These are phyloP conservation scores for Andrena dorsata DNA, from an alignment of 2,888 invertebrate species.

Conservation along the genomic window DNA sequence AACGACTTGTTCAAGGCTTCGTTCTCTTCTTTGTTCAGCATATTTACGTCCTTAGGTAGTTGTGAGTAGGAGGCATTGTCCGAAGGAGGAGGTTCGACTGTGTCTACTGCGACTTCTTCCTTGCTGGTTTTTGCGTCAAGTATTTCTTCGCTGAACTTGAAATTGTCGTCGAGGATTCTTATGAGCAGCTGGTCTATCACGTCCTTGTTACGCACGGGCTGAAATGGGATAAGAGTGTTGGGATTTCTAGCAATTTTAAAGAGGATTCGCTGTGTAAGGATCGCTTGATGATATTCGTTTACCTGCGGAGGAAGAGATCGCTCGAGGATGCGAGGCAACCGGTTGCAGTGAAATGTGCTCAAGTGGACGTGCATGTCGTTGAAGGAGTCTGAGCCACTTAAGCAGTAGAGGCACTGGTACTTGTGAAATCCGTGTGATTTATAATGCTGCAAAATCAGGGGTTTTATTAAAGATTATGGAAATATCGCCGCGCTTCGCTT, in stretches of 20 bases:
- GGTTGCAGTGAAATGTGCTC: slow-evolving; percentile 83
- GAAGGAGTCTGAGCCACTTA: slow-evolving; percentile 81
- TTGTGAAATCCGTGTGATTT: slow-evolving; percentile 83
- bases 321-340: slow-evolving; percentile 81
- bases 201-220: slow-evolving; percentile 73
- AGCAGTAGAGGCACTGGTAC: slow-evolving; percentile 86
- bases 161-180: slow-evolving; percentile 73
- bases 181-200: slow-evolving; percentile 79
- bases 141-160: slow-evolving; percentile 13
- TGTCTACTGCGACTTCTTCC: background rate
- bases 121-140: slow-evolving; percentile 15
- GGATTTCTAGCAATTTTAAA: too few relatives aligned
- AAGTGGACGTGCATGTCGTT: slow-evolving; percentile 86
- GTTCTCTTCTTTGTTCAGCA: slow-evolving; percentile 35
- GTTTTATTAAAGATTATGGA: background rate
- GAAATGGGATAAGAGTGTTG: slow-evolving; percentile 15
- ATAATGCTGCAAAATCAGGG: slow-evolving; percentile 82
- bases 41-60: slow-evolving; percentile 27
- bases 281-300: slow-evolving; percentile 2
- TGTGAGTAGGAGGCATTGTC: background rate
- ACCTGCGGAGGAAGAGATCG: slow-evolving; percentile 78
- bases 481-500: background rate
- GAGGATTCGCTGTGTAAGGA: background rate
- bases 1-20: slow-evolving; percentile 34
- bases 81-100: background rate